Conservation (phyloP, 30 jellyfish, hydroid and myxozoan genomes). For the Haliclystus octoradiatus region DNA sequence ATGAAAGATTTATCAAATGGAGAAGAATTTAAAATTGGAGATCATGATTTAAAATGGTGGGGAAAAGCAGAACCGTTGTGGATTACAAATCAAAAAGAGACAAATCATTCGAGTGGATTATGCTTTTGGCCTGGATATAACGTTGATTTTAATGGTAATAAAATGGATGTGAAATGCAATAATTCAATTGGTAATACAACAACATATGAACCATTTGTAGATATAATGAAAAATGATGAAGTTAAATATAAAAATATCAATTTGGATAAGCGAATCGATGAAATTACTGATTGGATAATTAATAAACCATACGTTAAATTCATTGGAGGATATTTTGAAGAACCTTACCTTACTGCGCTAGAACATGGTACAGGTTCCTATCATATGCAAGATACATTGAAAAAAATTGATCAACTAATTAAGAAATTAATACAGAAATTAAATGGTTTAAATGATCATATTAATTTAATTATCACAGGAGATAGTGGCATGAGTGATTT, state of each 20-base stretch:
- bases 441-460: conserved; percentile 9
- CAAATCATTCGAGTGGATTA: conserved; percentile 61
- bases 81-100: conserved; percentile 45
- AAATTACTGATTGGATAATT: conserved; percentile 50
- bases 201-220: conserved; percentile 66
- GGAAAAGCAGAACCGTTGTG: conserved; percentile 80
- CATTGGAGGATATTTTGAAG: conserved; percentile 88
- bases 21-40: conserved; percentile 44
- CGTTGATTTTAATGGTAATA: conserved; percentile 13
- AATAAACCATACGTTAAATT: conserved; percentile 61
- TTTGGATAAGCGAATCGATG: conserved; percentile 44
- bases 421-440: conserved; percentile 21
- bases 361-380: conserved; percentile 41
- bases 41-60: conserved; percentile 72
- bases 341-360: conserved; percentile 59
- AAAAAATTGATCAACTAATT: conserved; percentile 22
- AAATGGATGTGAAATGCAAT: conserved; percentile 18
- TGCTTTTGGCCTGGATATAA: conserved; percentile 97
- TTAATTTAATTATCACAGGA: conserved; percentile 77
- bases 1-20: conserved; percentile 45
- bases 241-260: conserved; percentile 35
- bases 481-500: conserved; percentile 80
- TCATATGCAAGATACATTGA: conserved; percentile 32
- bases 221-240: conserved; percentile 28
- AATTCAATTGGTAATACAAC: conserved; percentile 25